These are phyloP conservation scores for Silvanus unidentatus DNA, from an alignment of 2,888 invertebrate species.

Conservation along the genomic window DNA sequence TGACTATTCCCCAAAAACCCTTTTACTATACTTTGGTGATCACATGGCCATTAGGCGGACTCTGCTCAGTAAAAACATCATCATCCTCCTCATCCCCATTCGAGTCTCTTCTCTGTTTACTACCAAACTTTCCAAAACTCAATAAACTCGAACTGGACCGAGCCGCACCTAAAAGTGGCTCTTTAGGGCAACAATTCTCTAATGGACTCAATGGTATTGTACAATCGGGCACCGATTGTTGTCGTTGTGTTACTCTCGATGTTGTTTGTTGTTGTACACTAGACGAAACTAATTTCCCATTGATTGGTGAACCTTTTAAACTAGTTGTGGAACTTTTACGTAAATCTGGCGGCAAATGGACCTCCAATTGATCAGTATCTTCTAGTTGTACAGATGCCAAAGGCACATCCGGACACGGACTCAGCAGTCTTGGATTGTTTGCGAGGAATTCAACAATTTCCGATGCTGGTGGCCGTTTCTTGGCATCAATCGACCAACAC, in stretches of 20 bases:
- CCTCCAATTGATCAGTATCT: slow-evolving; percentile 56
- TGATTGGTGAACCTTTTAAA: slow-evolving; percentile 32
- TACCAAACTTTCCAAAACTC: slow-evolving; percentile 33
- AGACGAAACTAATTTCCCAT: background rate
- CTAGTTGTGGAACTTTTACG: slow-evolving; percentile 43
- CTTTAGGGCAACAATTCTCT: slow-evolving; percentile 39
- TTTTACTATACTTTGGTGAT: too few species aligned
- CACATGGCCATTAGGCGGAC: background rate
- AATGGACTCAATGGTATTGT: slow-evolving; percentile 27
- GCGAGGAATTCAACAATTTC: slow-evolving; percentile 78
- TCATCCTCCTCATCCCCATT: slow-evolving; percentile 17
- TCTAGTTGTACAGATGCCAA: slow-evolving; percentile 68
- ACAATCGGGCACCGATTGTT: slow-evolving; percentile 8
- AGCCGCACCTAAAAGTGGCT: slow-evolving; percentile 38
- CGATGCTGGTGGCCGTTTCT: slow-evolving; percentile 67
- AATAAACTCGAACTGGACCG: slow-evolving; percentile 31
- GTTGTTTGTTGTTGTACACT: background rate
- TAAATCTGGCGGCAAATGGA: slow-evolving; percentile 45
- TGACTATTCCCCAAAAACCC: too few species aligned
- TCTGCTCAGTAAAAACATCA: slow-evolving; percentile 8
- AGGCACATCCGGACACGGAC: slow-evolving; percentile 74
- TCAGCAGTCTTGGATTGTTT: slow-evolving; percentile 67
- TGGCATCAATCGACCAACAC: slow-evolving; percentile 71
- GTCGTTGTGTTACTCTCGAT: slow-evolving; percentile 2
- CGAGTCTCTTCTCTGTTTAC: slow-evolving; percentile 19